phyloP scores from a whole-genome alignment of 2,113 vertebrate species.

The Actenoides hombroni region DNA sequence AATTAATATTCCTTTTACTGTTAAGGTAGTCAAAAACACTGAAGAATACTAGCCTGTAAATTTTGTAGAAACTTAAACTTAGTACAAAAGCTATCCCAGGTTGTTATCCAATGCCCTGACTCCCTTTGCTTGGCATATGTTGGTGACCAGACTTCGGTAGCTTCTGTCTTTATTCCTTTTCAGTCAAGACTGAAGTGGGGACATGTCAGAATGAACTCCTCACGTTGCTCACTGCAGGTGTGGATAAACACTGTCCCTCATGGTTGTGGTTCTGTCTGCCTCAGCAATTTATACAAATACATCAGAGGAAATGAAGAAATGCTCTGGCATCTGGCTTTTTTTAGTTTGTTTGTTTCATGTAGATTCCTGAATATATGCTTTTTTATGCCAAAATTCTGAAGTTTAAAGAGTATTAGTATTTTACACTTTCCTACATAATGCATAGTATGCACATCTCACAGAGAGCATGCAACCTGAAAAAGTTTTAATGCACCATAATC shows the following conservation, averaged over 20 bases:
- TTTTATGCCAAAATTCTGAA: background rate
- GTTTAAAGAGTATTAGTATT: background rate
- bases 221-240: background rate
- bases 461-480: background rate
- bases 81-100: background rate
- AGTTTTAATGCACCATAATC: background rate
- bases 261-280: fast-evolving
- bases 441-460: background rate
- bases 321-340: background rate
- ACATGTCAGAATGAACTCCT: background rate
- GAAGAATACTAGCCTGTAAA: background rate
- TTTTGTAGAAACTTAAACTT: background rate
- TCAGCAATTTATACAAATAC: background rate
- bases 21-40: background rate
- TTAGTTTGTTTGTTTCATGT: background rate
- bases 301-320: background rate
- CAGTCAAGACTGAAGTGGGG: background rate
- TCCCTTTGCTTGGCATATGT: background rate
- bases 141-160: background rate
- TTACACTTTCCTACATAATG: background rate
- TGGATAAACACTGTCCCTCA: background rate
- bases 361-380: background rate
- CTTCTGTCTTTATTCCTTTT: background rate
- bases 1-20: background rate
- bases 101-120: background rate